These are phyloP conservation scores for Ochropleura plecta DNA, from an alignment of 2,888 invertebrate species.

Conservation along the genomic window DNA sequence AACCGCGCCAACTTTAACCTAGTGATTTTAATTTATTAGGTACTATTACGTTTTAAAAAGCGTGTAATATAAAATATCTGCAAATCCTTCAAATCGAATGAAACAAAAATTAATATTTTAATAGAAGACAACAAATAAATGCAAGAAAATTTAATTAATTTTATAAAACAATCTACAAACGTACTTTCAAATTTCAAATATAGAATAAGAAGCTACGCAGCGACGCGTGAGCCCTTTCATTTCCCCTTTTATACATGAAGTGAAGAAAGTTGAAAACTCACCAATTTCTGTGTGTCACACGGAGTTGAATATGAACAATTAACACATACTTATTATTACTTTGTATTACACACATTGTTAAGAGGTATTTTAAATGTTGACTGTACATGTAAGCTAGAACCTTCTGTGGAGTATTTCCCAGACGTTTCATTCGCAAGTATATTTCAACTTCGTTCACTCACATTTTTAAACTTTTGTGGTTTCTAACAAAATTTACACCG, in stretches of 20 bases:
- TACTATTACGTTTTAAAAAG: constrained; percentile 19
- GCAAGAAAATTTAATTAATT: constrained; percentile 12
- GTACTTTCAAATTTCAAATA: constrained; percentile 33
- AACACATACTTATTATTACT: constrained; percentile 47
- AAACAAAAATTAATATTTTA: constrained; percentile 23
- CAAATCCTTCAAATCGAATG: constrained; percentile 15
- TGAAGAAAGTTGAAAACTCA: constrained; percentile 62
- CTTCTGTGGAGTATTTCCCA: constrained; percentile 9
- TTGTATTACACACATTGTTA: constrained; percentile 37
- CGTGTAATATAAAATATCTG: constrained; percentile 4
- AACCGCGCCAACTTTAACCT: constrained; percentile 20
- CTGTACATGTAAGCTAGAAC: constrained; percentile 27
- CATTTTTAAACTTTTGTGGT: no score
- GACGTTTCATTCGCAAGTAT: constrained; percentile 38
- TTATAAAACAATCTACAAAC: constrained; percentile 23
- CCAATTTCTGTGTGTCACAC: constrained; percentile 28
- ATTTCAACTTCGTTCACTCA: constrained; percentile 63
- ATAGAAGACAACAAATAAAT: constrained; percentile 48
- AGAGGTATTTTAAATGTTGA: constrained; percentile 41
- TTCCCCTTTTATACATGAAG: constrained; percentile 45
- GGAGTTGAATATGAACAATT: constrained; percentile 52
- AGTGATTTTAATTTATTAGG: constrained; percentile 10
- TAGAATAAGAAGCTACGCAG: constrained; percentile 66
- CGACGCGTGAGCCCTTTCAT: constrained; percentile 49
- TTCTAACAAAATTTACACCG: no score